Evolutionary conservation across 1,140 invertebrate species (phyloP), one percentile per base, ranked within the genome.

Genomic region (Zaprionus davidi): DNA sequence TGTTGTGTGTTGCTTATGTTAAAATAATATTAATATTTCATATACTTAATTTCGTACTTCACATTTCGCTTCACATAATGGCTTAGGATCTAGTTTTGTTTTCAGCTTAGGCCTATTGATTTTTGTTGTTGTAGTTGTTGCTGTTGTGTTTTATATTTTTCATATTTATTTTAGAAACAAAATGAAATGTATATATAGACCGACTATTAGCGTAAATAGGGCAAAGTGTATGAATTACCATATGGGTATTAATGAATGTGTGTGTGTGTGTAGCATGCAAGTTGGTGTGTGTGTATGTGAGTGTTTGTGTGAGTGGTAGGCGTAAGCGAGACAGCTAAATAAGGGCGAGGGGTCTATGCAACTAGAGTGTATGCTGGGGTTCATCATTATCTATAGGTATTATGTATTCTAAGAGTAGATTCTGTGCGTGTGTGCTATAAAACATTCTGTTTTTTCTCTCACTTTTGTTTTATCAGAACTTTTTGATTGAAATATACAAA

Each of bases 151-250:
- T 55, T 44, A 44, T 72, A 41, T 55, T 70, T 75, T 87, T 87
- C 83, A 86, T 80, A 22, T 71, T 85, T 82, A 86, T 87, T 86
- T 86, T 82, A 82, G 73, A 86, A 86, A 86, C 73, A 87, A 86
- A 87, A 71, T 86, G 83, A 86, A 86, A 82, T 78, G 0, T 51
- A 51, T 51, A 51, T 51, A 51, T 51, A 22, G 20, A 78, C 49
- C 59, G 72, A 75, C 67, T 83, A 87, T 67, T 73, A 55, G 80
- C 77, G 73, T 64, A 66, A 69, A 58, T 69, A 87, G 82, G 79
- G 76, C 63, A 86, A 79, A 77, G 51, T 73, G 62, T 81, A 78
- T 20, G 65, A 57, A 15, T 31, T 53, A 66, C 53, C 20, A 62
- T 22, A 41, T 51, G 34, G 62, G 62, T 57, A 26, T 38, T 51